A percentile compares a stretch with the other conserved stretches of the same genome.
phyloP scores from a whole-genome alignment of 2,888 invertebrate species.

The Helobdella robusta region DNA sequence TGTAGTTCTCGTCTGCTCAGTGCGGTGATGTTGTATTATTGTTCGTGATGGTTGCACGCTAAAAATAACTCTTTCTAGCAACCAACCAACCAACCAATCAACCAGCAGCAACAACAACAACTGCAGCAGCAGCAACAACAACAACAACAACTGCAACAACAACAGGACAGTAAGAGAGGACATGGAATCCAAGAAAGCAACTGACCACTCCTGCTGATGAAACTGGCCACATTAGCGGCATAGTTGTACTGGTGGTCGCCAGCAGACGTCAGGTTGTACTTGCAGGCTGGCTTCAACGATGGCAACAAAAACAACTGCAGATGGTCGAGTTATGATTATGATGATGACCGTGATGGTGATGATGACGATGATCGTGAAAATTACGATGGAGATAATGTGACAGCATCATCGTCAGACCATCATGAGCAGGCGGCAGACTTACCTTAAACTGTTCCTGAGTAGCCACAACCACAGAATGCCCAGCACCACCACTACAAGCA shows the following conservation, averaged over 20 bases:
- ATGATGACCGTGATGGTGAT: slow-evolving; percentile 21
- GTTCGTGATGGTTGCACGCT: neutral
- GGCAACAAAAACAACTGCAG: slow-evolving; percentile 78
- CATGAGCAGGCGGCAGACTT: slow-evolving; percentile 28
- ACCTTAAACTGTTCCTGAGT: slow-evolving; percentile 97
- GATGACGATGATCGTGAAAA: slow-evolving; percentile 19
- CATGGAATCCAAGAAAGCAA: neutral
- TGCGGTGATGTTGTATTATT: neutral
- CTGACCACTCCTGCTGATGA: slow-evolving; percentile 56
- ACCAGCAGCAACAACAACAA: neutral
- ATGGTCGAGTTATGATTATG: slow-evolving; percentile 19
- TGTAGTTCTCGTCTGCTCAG: slow-evolving; percentile 52
- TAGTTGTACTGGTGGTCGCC: slow-evolving; percentile 82
- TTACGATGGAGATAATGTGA: neutral
- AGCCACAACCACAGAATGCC: slow-evolving; percentile 82
- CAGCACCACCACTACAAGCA: slow-evolving; percentile 61
- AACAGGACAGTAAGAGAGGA: neutral
- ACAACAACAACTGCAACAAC: neutral
- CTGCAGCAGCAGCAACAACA: neutral
- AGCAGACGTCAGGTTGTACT: slow-evolving; percentile 83
- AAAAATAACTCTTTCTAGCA: slow-evolving; percentile 1
- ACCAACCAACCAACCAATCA: neutral
- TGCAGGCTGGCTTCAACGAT: slow-evolving; percentile 81
- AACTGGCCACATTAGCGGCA: slow-evolving; percentile 74
- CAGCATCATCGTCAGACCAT: neutral